phyloP scores from a whole-genome alignment of 2,113 vertebrate species.

The Mystacornis crossleyi region DNA sequence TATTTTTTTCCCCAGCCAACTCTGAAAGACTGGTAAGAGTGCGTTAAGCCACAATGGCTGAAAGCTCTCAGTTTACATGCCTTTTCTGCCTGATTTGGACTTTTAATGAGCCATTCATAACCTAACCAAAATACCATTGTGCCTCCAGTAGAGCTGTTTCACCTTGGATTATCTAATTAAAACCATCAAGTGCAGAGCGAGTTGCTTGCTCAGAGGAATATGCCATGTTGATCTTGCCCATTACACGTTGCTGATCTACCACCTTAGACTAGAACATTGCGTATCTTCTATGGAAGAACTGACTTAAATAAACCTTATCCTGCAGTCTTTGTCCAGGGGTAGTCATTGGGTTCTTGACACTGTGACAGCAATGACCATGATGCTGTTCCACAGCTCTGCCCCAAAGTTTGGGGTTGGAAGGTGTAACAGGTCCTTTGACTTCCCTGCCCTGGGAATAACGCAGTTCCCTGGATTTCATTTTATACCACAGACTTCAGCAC shows the following conservation, averaged over 20 bases:
- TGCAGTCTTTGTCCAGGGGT: not conserved
- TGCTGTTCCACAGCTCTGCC: not conserved
- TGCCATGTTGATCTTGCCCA: not conserved
- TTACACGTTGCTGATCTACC: not conserved
- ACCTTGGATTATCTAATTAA: not conserved
- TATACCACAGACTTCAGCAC: not conserved
- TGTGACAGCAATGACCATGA: not conserved
- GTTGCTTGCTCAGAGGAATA: not conserved
- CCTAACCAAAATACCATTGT: not conserved
- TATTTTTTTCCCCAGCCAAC: not conserved
- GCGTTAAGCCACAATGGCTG: not conserved
- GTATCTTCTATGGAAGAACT: not conserved
- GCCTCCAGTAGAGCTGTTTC: not conserved
- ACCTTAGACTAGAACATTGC: not conserved
- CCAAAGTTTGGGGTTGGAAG: not conserved
- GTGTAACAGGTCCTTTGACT: not conserved
- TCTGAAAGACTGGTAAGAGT: not conserved
- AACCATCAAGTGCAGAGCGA: not conserved
- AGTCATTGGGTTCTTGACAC: not conserved
- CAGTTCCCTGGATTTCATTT: not conserved
- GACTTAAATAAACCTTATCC: not conserved
- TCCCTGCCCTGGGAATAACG: not conserved
- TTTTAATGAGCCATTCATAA: not conserved
- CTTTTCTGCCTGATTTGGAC: not conserved
- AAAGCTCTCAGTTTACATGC: not conserved